Evolutionary conservation across 2,888 invertebrate species (phyloP), one percentile per base, ranked within the genome.

Genomic region (Nudaria mundana): DNA sequence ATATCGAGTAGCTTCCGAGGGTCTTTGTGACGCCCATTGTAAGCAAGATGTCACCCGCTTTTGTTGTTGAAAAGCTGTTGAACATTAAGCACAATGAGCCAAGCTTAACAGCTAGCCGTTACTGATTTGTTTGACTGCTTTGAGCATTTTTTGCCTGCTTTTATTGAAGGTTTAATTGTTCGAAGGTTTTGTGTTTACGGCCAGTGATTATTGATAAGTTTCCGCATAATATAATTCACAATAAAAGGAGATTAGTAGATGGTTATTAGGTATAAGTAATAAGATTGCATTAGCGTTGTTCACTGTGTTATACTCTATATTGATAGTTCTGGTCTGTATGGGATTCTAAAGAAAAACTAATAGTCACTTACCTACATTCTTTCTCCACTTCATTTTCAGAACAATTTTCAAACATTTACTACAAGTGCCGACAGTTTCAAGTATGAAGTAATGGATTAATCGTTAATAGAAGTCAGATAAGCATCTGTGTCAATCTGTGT

Each of bases 1-100:
- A 66, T 81, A 83, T 84, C 76, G 80, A 84, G 82, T 83, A 79
- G 81, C 76, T 82, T 81, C 76, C 76, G 72, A 74, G 64, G 56
- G 73, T 69, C 68, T 78, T 83, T 84, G 84, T 83, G 64, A 56
- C 60, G 57, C 55, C 65, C 53, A 71, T 80, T 81, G 76, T 81
- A 60, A 57, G 47, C 45, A 63, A 61, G 67, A 71, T 76, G 77
- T 81, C 80, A 71, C 66, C 45, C 62, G 64, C 63, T 64, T 57
- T 67, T 69, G 66, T 55, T 57, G 55, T 52, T 60, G 58, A 61
- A 71, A 61, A 51, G 54, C 56, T 54, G 57, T 49, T 46, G 41
- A 49, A 48, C 43, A 42, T 48, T 55, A 48, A 54, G 42, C 43
- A 59, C 58, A 56, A 57, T 61, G 44, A 50, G 44, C 37, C 37